Percentiles rank a stretch among this genome's conserved stretches.
phyloP scores from a whole-genome alignment of 2,888 invertebrate species.

The Pheosia tremula region DNA sequence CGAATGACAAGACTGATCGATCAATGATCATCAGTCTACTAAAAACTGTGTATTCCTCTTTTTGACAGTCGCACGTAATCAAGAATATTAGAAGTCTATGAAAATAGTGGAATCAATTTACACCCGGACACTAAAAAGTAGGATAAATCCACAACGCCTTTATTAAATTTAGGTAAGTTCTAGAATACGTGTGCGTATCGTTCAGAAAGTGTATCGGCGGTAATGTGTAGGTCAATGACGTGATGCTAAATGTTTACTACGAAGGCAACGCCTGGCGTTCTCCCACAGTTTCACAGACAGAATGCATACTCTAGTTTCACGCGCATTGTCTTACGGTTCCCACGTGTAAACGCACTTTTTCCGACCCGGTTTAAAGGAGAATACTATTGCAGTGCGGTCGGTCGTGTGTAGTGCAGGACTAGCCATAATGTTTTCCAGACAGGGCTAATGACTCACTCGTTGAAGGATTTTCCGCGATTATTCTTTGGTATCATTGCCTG shows the following conservation, averaged over 20 bases:
- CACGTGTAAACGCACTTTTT: constrained; percentile 68
- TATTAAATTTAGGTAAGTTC: constrained; percentile 54
- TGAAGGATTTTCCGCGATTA: constrained; percentile 56
- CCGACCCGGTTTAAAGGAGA: constrained; percentile 49
- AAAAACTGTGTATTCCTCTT: constrained; percentile 22
- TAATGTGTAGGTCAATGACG: constrained; percentile 70
- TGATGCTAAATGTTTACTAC: constrained; percentile 79
- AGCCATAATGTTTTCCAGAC: constrained; percentile 35
- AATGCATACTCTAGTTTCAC: constrained; percentile 41
- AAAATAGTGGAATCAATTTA: constrained; percentile 59
- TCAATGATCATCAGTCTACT: too few relatives aligned
- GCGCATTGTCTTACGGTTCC: constrained; percentile 76
- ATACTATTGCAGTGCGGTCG: constrained; percentile 35
- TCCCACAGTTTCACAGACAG: constrained; percentile 66
- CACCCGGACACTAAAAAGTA: constrained; percentile 39
- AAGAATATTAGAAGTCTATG: constrained; percentile 20
- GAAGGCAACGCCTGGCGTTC: constrained; percentile 83
- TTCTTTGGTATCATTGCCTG: constrained; percentile 36
- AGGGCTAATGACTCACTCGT: constrained; percentile 52
- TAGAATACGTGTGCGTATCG: constrained; percentile 32
- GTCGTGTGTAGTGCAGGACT: constrained; percentile 35
- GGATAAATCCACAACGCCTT: constrained; percentile 33
- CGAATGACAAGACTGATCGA: too few relatives aligned
- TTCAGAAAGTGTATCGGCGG: constrained; percentile 45
- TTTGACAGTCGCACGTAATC: constrained; percentile 46